Evolutionary conservation across 1,140 invertebrate species (phyloP).

Genomic region (Belonocnema kinseyi): DNA sequence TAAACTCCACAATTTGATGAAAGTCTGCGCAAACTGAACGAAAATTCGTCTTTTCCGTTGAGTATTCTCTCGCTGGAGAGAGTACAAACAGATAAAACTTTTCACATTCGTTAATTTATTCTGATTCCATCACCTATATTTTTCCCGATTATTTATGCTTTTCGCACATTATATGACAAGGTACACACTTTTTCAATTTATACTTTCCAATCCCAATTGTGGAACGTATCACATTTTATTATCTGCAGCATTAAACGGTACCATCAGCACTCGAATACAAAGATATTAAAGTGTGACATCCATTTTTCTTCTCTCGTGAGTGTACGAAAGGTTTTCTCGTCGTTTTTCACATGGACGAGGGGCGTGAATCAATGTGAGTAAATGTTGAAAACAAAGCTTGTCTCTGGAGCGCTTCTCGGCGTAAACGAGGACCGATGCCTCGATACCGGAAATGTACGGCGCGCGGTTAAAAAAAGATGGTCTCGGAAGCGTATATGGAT

Average conservation of each 20-base stretch:
- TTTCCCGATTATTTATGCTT: no score
- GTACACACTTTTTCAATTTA: no score
- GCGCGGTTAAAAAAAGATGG: constrained; percentile 26
- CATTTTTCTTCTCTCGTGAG: background rate
- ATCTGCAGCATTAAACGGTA: background rate
- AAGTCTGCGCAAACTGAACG: no score
- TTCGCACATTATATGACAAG: no score
- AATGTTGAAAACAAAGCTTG: constrained; percentile 29
- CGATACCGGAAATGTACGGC: constrained; percentile 25
- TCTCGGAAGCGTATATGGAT: background rate
- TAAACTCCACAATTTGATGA: no score
- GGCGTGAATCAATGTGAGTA: background rate
- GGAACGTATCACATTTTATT: no score
- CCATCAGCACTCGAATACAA: background rate
- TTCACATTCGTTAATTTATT: no score
- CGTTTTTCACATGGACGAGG: background rate
- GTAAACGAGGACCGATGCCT: constrained; percentile 30
- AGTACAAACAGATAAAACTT: no score
- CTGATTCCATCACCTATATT: no score
- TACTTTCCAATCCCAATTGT: no score
- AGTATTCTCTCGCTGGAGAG: no score
- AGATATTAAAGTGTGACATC: constrained; percentile 1
- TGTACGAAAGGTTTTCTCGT: constrained; percentile 2
- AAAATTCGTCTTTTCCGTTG: no score
- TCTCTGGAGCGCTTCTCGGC: constrained; percentile 27